phyloP scores from a whole-genome alignment of 2,797 vertebrate genomes.

The Prunella strophiata region DNA sequence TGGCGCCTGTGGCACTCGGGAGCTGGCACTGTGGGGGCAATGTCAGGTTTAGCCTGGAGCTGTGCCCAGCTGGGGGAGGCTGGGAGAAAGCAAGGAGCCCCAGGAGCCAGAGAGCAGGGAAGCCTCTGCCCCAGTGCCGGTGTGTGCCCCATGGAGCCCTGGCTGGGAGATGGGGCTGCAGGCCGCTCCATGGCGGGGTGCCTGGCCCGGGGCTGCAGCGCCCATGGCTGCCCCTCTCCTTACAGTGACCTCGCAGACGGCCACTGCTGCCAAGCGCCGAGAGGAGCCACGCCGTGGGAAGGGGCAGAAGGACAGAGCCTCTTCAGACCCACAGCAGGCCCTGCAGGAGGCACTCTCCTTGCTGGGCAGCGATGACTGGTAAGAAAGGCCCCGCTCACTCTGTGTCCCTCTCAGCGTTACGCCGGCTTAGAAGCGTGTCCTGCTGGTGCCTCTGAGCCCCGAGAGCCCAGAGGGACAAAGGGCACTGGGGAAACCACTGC shows the following conservation, averaged over 20 bases:
- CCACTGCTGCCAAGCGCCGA: slow-evolving; percentile 29
- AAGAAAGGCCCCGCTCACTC: background rate
- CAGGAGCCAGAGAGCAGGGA: background rate
- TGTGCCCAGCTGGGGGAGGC: background rate
- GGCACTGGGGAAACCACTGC: background rate
- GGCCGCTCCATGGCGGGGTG: background rate
- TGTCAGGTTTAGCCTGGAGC: background rate
- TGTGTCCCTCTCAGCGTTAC: background rate
- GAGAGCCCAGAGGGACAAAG: background rate
- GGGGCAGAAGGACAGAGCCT: background rate
- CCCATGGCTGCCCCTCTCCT: background rate
- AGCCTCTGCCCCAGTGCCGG: background rate
- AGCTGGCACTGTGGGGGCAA: background rate
- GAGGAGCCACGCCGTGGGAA: slow-evolving; percentile 4
- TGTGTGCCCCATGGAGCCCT: background rate
- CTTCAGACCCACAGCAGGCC: slow-evolving; percentile 57
- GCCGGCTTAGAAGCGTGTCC: background rate
- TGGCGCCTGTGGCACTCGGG: background rate
- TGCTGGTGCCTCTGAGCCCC: background rate
- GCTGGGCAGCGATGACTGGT: slow-evolving; percentile 73
- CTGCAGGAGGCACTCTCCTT: slow-evolving; percentile 52
- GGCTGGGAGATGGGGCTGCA: background rate
- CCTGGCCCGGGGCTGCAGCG: background rate
- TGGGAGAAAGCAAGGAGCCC: background rate
- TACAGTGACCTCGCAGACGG: slow-evolving; percentile 58